phyloP scores from a whole-genome alignment of 2,113 vertebrate genomes.

The Eulemur macaco region DNA sequence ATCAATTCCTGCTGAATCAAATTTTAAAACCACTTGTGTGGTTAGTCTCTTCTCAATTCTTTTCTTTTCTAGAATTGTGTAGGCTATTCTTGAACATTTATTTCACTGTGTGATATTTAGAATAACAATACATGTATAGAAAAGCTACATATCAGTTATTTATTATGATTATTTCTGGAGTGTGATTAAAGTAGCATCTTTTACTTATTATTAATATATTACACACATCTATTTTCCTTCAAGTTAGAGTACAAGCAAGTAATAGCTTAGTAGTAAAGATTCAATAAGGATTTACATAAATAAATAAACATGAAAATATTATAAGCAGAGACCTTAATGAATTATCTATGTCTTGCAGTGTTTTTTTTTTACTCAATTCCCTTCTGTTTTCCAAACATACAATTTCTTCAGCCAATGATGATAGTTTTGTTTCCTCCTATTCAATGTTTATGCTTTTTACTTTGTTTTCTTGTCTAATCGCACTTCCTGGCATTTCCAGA shows the following conservation, averaged over 20 bases:
- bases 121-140: background rate
- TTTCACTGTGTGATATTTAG: background rate
- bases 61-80: background rate
- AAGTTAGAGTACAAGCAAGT: background rate
- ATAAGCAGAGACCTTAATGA: background rate
- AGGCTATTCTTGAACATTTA: background rate
- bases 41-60: background rate
- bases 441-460: background rate
- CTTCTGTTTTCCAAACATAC: background rate
- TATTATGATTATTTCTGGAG: background rate
- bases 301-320: background rate
- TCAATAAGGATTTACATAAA: background rate
- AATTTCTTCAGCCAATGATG: background rate
- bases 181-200: background rate
- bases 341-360: background rate
- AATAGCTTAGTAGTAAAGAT: background rate
- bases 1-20: background rate
- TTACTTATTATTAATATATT: background rate
- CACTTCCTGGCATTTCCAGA: background rate
- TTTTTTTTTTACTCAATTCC: background rate
- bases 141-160: background rate
- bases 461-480: background rate
- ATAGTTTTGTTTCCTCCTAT: background rate
- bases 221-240: background rate
- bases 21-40: background rate